These are phyloP conservation scores for Hemicordylus capensis DNA, from an alignment of 2,113 vertebrate genomes.

Conservation along the genomic window DNA sequence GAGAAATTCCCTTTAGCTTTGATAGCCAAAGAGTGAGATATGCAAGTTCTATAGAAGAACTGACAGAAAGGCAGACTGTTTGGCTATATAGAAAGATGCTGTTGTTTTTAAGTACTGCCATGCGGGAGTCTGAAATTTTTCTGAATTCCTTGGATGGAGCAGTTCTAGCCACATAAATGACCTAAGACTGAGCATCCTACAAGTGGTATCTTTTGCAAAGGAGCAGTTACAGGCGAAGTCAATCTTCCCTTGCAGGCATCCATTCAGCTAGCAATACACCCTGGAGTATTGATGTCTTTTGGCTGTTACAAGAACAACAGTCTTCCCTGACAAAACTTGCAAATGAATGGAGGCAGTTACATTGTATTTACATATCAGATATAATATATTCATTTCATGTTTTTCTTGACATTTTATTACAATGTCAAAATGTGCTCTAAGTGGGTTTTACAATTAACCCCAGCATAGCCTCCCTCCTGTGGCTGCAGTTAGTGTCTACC, in stretches of 20 bases:
- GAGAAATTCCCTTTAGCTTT: neutral
- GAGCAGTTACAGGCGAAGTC: neutral
- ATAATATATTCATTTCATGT: neutral
- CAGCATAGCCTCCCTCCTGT: too few relatives aligned
- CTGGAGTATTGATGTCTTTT: neutral
- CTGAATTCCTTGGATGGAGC: neutral
- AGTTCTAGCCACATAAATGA: neutral
- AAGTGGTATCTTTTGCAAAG: neutral
- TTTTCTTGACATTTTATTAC: neutral
- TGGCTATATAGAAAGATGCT: neutral
- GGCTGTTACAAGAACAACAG: neutral
- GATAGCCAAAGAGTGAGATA: neutral
- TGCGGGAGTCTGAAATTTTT: neutral
- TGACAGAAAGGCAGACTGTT: neutral
- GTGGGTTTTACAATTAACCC: neutral
- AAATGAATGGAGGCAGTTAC: conserved; percentile 6
- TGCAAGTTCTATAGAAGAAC: neutral
- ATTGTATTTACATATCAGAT: conserved; percentile 1
- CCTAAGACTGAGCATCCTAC: neutral
- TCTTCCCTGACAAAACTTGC: neutral
- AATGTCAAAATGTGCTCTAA: conserved; percentile 1
- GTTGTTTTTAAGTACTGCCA: neutral
- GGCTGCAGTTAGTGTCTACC: too few relatives aligned
- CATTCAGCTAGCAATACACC: neutral
- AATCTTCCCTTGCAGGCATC: neutral